Evolutionary conservation across 2,888 invertebrate genomes (phyloP), one percentile per base, ranked within the genome.

Genomic region (Heliconius hortense): DNA sequence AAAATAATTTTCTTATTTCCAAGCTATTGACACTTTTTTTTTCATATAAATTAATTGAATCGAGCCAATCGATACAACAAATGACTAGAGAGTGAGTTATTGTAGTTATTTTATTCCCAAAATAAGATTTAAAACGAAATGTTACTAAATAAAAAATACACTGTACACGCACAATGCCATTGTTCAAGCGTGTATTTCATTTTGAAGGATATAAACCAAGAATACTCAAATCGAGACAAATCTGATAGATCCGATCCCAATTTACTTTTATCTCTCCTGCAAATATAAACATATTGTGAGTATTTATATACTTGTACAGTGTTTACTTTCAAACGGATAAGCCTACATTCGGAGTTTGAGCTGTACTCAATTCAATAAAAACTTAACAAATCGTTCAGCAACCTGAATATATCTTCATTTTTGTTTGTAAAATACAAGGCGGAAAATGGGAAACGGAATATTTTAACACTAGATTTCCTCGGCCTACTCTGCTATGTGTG

Each of bases 161-260:
- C 1, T 48, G 21, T 48, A 48, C 2, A 21, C 48, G 7, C 5
- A 21, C 48, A 21, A 48, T 21, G 18, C 21, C 21, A 48, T 18
- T 48, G 7, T 48, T 43, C 39, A 43, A 43, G 39, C 13, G 4
- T 43, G 13, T 43, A 43, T 43, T 5, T 62, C 28, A 28, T 62
- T 62, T 62, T 31, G 18, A 3, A 31, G 18, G 21, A 11, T 11
- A 31, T 63, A 43, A 48, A 67, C 67, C 21, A 67, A 26, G 48
- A 48, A 48, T 67, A 43, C 26, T 48, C 28, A 68, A 68, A 21
- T 53, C 48, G 53, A 26, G 28, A 68, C 68, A 53, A 48, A 69
- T 66, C 66, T 66, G 39, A 39, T 66, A 2, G 66, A 66, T 66
- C 66, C 66, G 39, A 35, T 56, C 13, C 15, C 69, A 56, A 69